These are phyloP conservation scores for Crossoptilon crossoptilon DNA, from an alignment of 2,797 vertebrate genomes.

Conservation along the genomic window DNA sequence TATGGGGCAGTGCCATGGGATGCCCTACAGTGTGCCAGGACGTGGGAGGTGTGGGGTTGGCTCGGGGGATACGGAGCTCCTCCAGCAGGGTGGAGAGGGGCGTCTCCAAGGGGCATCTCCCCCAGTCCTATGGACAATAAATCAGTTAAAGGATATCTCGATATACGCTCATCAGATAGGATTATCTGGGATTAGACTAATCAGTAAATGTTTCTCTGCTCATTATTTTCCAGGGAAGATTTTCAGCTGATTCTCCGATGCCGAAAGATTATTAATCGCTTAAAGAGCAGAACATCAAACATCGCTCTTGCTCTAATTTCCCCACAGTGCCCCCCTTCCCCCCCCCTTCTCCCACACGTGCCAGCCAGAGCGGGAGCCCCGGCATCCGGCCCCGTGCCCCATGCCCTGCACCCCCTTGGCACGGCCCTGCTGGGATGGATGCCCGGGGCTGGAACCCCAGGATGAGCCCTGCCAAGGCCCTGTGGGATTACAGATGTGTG, in stretches of 20 bases:
- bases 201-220: constrained; percentile 87
- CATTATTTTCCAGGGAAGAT: constrained; percentile 85
- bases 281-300: constrained; percentile 83
- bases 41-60: not conserved
- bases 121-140: constrained; percentile 66
- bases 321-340: not conserved
- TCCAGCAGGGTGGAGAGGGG: not conserved
- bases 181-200: constrained; percentile 88
- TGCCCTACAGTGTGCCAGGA: not conserved
- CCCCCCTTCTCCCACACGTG: constrained; percentile 8
- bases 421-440: fast-evolving
- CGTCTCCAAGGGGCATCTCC: not conserved
- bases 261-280: constrained; percentile 82
- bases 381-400: not conserved
- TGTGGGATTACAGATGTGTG: fast-evolving
- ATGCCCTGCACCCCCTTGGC: not conserved
- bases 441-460: fast-evolving
- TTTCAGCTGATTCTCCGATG: constrained; percentile 79
- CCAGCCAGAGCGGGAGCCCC: not conserved
- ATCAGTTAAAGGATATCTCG: constrained; percentile 79
- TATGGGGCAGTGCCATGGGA: not conserved
- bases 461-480: not conserved
- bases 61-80: not conserved
- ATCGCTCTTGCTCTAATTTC: constrained; percentile 83
- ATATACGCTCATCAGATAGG: constrained; percentile 83